Evolutionary conservation across 92 coral and sea anemone genomes (phyloP).

Genomic region (Galaxea fascicularis): DNA sequence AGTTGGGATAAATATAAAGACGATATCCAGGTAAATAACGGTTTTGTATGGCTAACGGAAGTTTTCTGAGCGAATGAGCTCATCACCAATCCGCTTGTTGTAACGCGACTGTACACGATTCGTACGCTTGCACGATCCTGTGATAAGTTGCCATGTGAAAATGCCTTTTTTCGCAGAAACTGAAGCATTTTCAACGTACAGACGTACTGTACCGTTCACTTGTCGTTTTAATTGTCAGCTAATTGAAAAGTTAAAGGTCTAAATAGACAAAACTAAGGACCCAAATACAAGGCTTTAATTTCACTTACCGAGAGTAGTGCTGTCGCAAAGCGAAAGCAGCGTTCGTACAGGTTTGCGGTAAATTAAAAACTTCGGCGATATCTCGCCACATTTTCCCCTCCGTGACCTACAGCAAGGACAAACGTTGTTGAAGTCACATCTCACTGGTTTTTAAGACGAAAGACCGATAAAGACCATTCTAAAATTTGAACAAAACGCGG

Average conservation of each 20-base stretch:
- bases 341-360: conserved; percentile 97
- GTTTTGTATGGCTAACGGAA: conserved; percentile 19
- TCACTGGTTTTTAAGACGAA: conserved; percentile 33
- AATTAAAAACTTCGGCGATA: conserved; percentile 90
- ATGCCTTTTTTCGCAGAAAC: neutral
- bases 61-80: conserved; percentile 22
- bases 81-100: conserved; percentile 13
- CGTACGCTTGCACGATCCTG: neutral
- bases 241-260: conserved; percentile 30
- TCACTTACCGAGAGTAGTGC: conserved; percentile 87
- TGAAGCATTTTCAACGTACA: neutral
- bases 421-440: conserved; percentile 20
- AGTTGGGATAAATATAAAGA: neutral
- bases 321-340: conserved; percentile 98
- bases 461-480: conserved; percentile 8
- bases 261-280: conserved; percentile 32
- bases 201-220: neutral
- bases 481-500: conserved; percentile 29
- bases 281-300: conserved; percentile 20
- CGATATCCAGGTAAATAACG: conserved; percentile 23
- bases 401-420: conserved; percentile 75
- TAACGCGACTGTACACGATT: conserved; percentile 40
- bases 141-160: neutral
- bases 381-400: conserved; percentile 97
- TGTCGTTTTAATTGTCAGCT: conserved; percentile 11